Base-by-base conservation (phyloP, 2,113 vertebrate genomes). In the Turnix velox region DNA sequence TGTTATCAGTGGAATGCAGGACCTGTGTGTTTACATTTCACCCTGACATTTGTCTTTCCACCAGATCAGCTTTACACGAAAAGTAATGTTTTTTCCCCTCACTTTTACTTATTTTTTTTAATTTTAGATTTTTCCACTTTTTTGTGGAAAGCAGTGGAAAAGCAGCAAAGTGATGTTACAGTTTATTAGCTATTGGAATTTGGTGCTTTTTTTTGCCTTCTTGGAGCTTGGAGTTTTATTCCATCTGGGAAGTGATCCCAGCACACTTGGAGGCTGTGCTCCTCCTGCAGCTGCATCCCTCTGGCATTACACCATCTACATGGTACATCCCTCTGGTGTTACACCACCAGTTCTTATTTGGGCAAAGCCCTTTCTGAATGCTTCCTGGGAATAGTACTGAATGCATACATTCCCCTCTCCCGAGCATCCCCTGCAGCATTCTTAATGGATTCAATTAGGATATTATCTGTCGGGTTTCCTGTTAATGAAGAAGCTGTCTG, bases 391-490 rank as follows among this genome's bases (percentile, higher is more conserved):
- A 81, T 78, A 40, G 69, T 57, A 87, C 93, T 46, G 84, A 40
- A 73, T 77, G 18, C 15, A 8, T 43, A 7, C 35, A 14, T 63
- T 74, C 55, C 81, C 54, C 58, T 57, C 57, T 87, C 69, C 73
- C 27, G 22, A 2, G 69, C 69, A 78, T 87, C 37, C 57, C 87
- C 63, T 81, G 89, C 77, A 76, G 91, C 68, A 8, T 61, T 72
- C 33, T 62, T 94, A 93, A 90, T 92, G 92, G 92, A 9, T 65
- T 88, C 59, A 75, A 92, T 95, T 95, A 96, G 86, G 84, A 27
- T 52, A 37, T 96, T 94, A 92, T 79, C 92, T 89, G 12, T 10
- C 0, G 0, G 18, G 66, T 55, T 94, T 82, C 91, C 91, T 82
- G 66, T 42, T 72, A 73, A 18, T 49, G 89, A 52, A 78, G 91